Evolutionary conservation across 2,888 invertebrate species (phyloP).

Genomic region (Nomada lathburiana): DNA sequence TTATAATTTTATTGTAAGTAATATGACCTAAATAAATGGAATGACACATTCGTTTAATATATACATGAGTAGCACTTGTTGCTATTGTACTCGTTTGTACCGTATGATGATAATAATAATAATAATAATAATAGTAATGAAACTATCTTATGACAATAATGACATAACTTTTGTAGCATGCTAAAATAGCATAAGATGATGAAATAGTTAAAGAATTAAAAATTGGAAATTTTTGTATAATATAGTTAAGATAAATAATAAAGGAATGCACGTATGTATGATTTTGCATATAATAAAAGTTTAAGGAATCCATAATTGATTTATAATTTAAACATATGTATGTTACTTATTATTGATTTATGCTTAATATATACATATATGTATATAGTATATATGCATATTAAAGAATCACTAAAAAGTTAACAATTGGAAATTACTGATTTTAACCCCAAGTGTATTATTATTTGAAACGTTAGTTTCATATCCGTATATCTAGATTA

Average conservation of each 20-base stretch:
- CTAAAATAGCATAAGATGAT: constrained; percentile 21
- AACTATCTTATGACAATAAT: constrained; percentile 5
- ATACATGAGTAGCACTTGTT: neutral
- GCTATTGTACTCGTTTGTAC: neutral
- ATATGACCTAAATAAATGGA: neutral
- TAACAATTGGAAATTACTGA: neutral
- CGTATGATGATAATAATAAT: constrained; percentile 8
- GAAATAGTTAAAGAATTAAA: neutral
- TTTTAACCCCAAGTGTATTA: neutral
- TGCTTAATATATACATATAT: no score
- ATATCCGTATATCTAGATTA: neutral
- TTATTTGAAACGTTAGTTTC: neutral
- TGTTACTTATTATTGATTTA: neutral
- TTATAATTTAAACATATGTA: neutral
- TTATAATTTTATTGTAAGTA: constrained; percentile 17
- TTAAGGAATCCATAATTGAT: neutral
- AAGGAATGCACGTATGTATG: neutral
- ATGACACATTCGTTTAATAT: constrained; percentile 12
- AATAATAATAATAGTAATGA: neutral
- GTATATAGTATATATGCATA: neutral
- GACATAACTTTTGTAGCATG: neutral
- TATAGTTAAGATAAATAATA: constrained; percentile 28
- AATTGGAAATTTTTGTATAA: constrained; percentile 30
- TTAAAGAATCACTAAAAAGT: neutral
- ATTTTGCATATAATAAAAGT: constrained; percentile 38